Conservation (phyloP, 2,113 vertebrate genomes). For the Coturnix japonica region DNA sequence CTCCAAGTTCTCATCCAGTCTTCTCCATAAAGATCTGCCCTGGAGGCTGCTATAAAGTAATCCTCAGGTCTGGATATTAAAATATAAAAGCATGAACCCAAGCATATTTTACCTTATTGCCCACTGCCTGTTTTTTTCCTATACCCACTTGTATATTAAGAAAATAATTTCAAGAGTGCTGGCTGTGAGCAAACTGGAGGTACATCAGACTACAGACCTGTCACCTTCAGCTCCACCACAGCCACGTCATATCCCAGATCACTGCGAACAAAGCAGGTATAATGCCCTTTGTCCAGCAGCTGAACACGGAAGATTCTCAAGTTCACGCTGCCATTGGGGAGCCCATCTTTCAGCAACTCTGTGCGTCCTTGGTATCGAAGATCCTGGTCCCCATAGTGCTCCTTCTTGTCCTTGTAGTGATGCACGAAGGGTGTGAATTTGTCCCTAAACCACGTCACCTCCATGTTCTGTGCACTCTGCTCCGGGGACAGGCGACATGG, state of each 20-base stretch:
- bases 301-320: neutral
- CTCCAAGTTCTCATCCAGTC: too few relatives aligned
- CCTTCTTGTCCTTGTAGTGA: neutral
- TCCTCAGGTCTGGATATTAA: neutral
- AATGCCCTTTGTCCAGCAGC: neutral
- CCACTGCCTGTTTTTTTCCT: neutral
- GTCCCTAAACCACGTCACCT: neutral
- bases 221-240: neutral
- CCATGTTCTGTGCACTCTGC: rapidly evolving
- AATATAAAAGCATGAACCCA: neutral
- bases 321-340: neutral
- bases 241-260: rapidly evolving
- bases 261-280: neutral
- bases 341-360: neutral
- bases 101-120: neutral
- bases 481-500: neutral
- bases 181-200: neutral
- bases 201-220: neutral
- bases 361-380: neutral
- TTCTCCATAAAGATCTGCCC: neutral
- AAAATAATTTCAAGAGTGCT: neutral
- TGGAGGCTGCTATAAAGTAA: neutral
- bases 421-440: neutral
- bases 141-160: neutral
- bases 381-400: neutral